A percentile compares a stretch with the other conserved stretches of the same genome.
Conservation (phyloP, 2,888 invertebrate genomes). For the Spodoptera littoralis region DNA sequence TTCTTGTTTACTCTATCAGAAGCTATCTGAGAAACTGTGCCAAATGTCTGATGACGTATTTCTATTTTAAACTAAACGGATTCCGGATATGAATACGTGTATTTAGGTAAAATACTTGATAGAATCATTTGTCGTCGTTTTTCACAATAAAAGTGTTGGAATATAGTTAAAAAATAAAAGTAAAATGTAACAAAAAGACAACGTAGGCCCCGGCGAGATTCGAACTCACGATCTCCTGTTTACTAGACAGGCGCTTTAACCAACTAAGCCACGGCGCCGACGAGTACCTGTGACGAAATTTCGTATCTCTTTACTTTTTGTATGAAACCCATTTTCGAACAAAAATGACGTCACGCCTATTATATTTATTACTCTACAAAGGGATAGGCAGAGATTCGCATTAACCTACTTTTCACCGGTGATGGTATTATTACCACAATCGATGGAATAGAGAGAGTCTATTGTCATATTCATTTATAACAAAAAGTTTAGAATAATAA, state of each 20-base stretch:
- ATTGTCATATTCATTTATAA: too few relatives aligned
- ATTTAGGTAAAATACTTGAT: too few relatives aligned
- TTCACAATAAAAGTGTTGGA: too few relatives aligned
- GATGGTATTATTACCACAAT: too few relatives aligned
- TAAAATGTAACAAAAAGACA: slow-evolving; percentile 28
- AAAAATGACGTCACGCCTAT: too few relatives aligned
- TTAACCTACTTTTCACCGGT: too few relatives aligned
- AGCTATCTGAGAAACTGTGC: slow-evolving; percentile 15
- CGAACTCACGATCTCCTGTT: slow-evolving; percentile 87
- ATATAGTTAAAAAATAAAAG: neutral
- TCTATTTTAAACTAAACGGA: slow-evolving; percentile 11
- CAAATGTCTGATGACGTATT: slow-evolving; percentile 11
- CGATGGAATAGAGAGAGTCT: too few relatives aligned
- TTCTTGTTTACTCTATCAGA: slow-evolving; percentile 5
- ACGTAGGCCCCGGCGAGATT: slow-evolving; percentile 84
- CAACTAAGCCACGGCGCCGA: slow-evolving; percentile 86
- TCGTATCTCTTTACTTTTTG: neutral
- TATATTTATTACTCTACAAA: too few relatives aligned
- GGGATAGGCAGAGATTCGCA: too few relatives aligned
- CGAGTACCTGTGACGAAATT: slow-evolving; percentile 5
- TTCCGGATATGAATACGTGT: neutral
- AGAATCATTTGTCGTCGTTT: too few relatives aligned
- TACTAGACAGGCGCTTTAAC: slow-evolving; percentile 88
- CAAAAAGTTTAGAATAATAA: too few relatives aligned
- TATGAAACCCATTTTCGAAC: too few relatives aligned